A percentile compares a stretch with the other conserved stretches of the same genome.
These are phyloP conservation scores for Catharus ustulatus DNA, from an alignment of 2,797 vertebrate genomes.

Conservation along the genomic window DNA sequence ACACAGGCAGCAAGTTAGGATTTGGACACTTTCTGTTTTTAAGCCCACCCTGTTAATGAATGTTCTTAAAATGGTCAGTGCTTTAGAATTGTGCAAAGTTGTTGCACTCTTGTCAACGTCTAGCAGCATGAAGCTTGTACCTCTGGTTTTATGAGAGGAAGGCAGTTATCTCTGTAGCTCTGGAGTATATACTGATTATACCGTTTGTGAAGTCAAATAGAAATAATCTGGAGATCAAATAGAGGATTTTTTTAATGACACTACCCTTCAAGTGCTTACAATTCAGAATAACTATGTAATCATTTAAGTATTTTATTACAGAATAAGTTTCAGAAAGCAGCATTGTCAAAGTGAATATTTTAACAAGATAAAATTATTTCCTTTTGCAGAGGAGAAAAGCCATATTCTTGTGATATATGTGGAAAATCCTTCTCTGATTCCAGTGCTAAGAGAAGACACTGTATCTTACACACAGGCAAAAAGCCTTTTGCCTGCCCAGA, in stretches of 20 bases:
- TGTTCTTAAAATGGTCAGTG: neutral
- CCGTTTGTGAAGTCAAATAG: neutral
- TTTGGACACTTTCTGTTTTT: neutral
- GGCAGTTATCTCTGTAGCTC: neutral
- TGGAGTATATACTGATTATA: neutral
- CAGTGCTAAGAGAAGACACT: slow-evolving; percentile 92
- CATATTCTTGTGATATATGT: slow-evolving; percentile 88
- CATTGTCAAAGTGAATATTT: neutral
- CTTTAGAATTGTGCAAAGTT: neutral
- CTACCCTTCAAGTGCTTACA: neutral
- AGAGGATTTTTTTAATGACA: neutral
- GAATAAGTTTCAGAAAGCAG: neutral
- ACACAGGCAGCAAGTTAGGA: neutral
- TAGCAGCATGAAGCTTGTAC: neutral
- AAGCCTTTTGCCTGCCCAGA: slow-evolving; percentile 91
- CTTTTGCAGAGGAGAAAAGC: slow-evolving; percentile 92
- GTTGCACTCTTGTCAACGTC: neutral
- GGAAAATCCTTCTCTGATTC: slow-evolving; percentile 93
- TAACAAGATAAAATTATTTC: neutral
- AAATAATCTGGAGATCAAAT: neutral
- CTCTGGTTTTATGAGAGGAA: neutral
- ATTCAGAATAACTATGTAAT: neutral
- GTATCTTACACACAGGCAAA: slow-evolving; percentile 92
- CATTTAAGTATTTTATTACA: neutral
- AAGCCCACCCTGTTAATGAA: neutral